Percentiles rank a stretch among this genome's conserved stretches.
Evolutionary conservation across 2,888 invertebrate species (phyloP).

Genomic region (Escarpia spicata): DNA sequence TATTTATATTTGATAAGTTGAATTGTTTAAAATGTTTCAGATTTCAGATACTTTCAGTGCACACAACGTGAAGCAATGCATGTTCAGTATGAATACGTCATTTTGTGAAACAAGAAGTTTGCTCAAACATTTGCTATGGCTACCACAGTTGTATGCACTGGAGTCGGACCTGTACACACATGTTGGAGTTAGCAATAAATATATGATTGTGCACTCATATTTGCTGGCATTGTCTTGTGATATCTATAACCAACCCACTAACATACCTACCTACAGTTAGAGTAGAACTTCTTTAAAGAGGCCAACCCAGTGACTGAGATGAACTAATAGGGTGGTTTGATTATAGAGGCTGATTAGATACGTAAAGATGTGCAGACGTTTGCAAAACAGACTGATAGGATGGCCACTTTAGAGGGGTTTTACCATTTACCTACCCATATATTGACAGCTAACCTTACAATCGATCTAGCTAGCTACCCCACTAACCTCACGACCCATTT

Average conservation of each 20-base stretch:
- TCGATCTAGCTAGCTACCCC: neutral
- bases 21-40: neutral
- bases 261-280: neutral
- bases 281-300: neutral
- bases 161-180: neutral
- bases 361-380: no score
- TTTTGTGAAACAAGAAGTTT: neutral
- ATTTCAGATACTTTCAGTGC: neutral
- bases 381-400: neutral
- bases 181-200: neutral
- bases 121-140: neutral
- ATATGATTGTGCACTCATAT: neutral
- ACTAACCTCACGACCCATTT: neutral
- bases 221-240: neutral
- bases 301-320: neutral
- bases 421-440: neutral
- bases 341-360: neutral
- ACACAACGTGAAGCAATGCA: neutral
- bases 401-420: neutral
- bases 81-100: neutral
- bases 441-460: neutral
- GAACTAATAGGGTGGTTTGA: neutral
- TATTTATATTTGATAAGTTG: neutral
- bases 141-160: neutral
- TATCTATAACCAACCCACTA: neutral